Conservation (phyloP, 1,140 invertebrate species). For the Samia ricini region DNA sequence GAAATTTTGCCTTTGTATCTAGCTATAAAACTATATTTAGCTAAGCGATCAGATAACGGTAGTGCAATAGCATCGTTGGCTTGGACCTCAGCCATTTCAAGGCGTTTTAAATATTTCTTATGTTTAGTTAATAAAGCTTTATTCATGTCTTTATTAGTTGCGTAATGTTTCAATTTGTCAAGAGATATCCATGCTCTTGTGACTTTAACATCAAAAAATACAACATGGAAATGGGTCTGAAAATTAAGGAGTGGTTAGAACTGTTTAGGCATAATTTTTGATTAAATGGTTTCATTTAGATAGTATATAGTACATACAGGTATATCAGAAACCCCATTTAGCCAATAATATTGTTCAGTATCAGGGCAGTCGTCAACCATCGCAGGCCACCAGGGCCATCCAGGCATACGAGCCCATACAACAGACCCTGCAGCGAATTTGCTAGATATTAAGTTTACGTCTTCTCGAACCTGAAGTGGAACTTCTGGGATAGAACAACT, state of each 20-base stretch:
- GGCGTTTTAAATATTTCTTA: slow-evolving; percentile 40
- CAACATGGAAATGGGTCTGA: slow-evolving; percentile 81
- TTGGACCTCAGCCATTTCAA: slow-evolving; percentile 48
- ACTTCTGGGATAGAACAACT: slow-evolving; percentile 75
- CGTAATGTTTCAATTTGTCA: slow-evolving; percentile 63
- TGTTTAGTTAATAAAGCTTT: slow-evolving; percentile 22
- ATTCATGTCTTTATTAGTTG: slow-evolving; percentile 38
- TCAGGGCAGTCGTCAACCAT: slow-evolving; percentile 86
- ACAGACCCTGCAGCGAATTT: slow-evolving; percentile 80
- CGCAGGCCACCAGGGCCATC: slow-evolving; percentile 86
- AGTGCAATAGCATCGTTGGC: slow-evolving; percentile 63
- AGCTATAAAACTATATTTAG: slow-evolving; percentile 69
- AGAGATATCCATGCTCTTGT: slow-evolving; percentile 77
- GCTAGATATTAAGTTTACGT: slow-evolving; percentile 78
- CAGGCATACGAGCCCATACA: slow-evolving; percentile 80
- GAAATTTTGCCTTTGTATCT: slow-evolving; percentile 54
- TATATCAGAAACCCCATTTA: slow-evolving; percentile 72
- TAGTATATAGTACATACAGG: slow-evolving; percentile 78
- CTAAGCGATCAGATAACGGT: slow-evolving; percentile 53
- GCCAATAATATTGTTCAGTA: slow-evolving; percentile 79
- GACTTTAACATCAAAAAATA: slow-evolving; percentile 79
- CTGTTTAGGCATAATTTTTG: too few species aligned
- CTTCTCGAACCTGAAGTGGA: slow-evolving; percentile 50
- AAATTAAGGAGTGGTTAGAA: too few species aligned
- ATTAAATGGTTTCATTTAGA: not conserved